phyloP scores from a whole-genome alignment of 2,113 vertebrate genomes.

The Campylomormyrus numenius region DNA sequence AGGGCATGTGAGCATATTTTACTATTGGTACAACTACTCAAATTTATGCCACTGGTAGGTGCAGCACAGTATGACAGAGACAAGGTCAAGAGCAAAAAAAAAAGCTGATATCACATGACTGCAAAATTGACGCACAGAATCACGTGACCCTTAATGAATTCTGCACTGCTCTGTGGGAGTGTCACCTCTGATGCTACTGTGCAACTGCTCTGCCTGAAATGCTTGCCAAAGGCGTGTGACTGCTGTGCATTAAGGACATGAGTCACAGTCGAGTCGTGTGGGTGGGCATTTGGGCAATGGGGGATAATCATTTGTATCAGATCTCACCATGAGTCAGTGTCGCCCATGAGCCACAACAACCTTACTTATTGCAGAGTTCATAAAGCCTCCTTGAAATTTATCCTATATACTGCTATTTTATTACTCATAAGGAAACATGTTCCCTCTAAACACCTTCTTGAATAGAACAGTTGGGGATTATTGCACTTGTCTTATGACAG shows the following conservation, averaged over 20 bases:
- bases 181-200: not conserved
- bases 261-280: not conserved
- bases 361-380: not conserved
- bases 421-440: not conserved
- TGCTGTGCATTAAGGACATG: not conserved
- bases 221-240: not conserved
- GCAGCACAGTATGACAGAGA: not conserved
- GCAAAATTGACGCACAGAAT: not conserved
- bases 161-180: not conserved
- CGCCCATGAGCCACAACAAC: not conserved
- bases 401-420: not conserved
- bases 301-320: not conserved
- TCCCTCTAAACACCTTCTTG: not conserved
- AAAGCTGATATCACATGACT: not conserved
- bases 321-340: constrained; percentile 11
- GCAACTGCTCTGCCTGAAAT: not conserved
- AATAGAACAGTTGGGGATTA: not conserved
- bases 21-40: not conserved
- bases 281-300: not conserved
- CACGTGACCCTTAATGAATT: constrained; percentile 1
- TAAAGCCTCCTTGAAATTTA: not conserved
- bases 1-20: not conserved
- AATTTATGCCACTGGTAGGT: too few relatives aligned
- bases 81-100: not conserved
- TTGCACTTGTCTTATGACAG: not conserved